phyloP scores from a whole-genome alignment of 2,888 invertebrate species.

The Galerucella nymphaeae region DNA sequence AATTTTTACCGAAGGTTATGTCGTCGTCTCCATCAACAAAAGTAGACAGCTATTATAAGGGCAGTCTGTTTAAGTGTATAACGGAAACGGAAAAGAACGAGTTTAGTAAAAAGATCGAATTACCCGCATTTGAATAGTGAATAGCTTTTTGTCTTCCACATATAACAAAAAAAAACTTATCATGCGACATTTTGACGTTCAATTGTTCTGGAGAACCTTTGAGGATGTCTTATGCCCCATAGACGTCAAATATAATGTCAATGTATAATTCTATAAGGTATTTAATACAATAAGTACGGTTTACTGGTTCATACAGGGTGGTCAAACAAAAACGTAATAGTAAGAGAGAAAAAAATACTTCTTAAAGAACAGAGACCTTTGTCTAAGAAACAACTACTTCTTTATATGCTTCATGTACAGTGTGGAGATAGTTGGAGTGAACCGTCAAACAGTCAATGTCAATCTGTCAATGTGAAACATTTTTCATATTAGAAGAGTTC shows the following conservation, averaged over 20 bases:
- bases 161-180: conserved; percentile 27
- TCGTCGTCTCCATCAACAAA: conserved; percentile 43
- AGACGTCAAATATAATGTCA: conserved; percentile 1
- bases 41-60: conserved; percentile 51
- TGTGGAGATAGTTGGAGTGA: no score
- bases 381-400: no score
- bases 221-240: conserved; percentile 14
- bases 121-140: conserved; percentile 52
- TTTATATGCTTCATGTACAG: no score
- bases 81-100: conserved; percentile 44
- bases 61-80: conserved; percentile 52
- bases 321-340: background rate
- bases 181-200: conserved; percentile 38
- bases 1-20: conserved; percentile 44
- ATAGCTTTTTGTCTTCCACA: conserved; percentile 47
- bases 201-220: conserved; percentile 17
- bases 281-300: background rate
- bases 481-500: background rate
- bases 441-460: no score
- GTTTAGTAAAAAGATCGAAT: conserved; percentile 51
- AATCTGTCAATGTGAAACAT: background rate
- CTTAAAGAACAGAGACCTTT: no score
- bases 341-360: background rate
- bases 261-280: background rate
- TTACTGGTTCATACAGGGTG: background rate